phyloP scores from a whole-genome alignment of 2,797 vertebrate species.

The Onychomys torridus region DNA sequence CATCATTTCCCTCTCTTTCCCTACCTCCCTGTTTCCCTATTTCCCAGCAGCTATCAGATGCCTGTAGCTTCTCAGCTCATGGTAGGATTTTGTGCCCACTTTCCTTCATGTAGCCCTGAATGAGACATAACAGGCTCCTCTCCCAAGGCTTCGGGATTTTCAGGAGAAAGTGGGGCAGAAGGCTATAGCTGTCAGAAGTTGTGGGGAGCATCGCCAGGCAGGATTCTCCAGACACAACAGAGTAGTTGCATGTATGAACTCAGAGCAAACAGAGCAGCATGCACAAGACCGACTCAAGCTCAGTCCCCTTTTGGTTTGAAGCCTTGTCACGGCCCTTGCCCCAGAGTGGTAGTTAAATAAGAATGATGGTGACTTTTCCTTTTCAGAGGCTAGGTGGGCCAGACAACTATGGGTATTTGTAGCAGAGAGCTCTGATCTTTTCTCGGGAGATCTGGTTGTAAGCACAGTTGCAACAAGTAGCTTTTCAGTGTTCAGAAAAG shows the following conservation, averaged over 20 bases:
- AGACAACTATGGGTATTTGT: neutral
- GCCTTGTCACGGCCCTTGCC: neutral
- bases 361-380: neutral
- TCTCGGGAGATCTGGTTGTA: neutral
- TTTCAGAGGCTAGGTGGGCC: slow-evolving; percentile 7
- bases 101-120: no score
- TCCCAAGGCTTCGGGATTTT: neutral
- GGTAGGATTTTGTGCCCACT: neutral
- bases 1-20: neutral
- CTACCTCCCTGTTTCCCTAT: no score
- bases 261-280: neutral
- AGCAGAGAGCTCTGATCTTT: neutral
- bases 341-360: neutral
- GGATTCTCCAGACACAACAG: neutral
- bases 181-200: neutral
- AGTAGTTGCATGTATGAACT: no score
- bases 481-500: neutral
- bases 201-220: neutral
- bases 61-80: neutral
- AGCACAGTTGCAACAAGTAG: neutral
- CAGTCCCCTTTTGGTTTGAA: neutral
- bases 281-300: neutral
- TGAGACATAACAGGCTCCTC: neutral
- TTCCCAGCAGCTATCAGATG: neutral
- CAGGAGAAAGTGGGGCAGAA: neutral